A percentile compares a stretch with the other conserved stretches of the same genome.
Evolutionary conservation across 1,140 invertebrate genomes (phyloP).

Genomic region (Calycopis cecrops): DNA sequence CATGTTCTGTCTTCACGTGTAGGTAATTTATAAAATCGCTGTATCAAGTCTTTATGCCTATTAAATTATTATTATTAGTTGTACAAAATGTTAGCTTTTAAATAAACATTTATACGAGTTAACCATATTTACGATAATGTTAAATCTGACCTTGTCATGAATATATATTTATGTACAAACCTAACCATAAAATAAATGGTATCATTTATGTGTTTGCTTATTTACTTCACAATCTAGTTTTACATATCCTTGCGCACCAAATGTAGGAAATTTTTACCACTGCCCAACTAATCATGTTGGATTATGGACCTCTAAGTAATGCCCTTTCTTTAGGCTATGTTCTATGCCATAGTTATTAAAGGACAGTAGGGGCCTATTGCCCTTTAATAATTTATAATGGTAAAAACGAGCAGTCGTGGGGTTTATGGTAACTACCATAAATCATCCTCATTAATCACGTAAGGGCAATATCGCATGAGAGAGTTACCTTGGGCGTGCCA

Average conservation of each 20-base stretch:
- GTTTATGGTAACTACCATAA: too few relatives aligned
- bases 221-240: too few relatives aligned
- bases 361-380: too few relatives aligned
- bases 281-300: too few relatives aligned
- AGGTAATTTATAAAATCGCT: slow-evolving; percentile 31
- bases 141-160: slow-evolving; percentile 41
- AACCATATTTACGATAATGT: slow-evolving; percentile 54
- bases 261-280: too few relatives aligned
- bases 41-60: slow-evolving; percentile 33
- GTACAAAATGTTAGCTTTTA: slow-evolving; percentile 62
- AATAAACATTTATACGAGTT: slow-evolving; percentile 58
- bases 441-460: too few relatives aligned
- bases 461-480: too few relatives aligned
- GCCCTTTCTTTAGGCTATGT: too few relatives aligned
- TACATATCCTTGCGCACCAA: neutral
- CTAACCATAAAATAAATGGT: slow-evolving; percentile 67
- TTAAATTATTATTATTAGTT: slow-evolving; percentile 31
- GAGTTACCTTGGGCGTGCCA: too few relatives aligned
- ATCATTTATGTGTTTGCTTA: slow-evolving; percentile 29
- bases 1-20: slow-evolving; percentile 8
- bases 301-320: neutral
- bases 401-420: too few relatives aligned
- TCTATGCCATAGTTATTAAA: too few relatives aligned
- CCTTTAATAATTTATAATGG: too few relatives aligned
- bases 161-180: slow-evolving; percentile 65